Evolutionary conservation across 1,140 invertebrate genomes (phyloP).

Genomic region (Zaprionus kolodkinae): DNA sequence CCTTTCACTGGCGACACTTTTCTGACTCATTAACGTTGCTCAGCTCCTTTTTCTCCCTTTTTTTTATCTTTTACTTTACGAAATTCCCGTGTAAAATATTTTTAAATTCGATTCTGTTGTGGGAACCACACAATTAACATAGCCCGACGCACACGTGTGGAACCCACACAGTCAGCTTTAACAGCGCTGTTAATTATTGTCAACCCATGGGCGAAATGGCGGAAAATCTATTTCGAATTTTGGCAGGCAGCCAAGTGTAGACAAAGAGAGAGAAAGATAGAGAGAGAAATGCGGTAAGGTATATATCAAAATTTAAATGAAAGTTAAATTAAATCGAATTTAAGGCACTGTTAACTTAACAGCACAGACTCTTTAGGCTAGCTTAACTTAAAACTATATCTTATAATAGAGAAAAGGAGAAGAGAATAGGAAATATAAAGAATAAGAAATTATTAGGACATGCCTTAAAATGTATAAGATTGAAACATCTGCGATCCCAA

Average conservation of each 20-base stretch:
- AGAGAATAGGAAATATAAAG: too few relatives aligned
- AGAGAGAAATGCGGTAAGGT: not conserved
- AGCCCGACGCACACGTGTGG: not conserved
- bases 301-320: not conserved
- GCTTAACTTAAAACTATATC: too few relatives aligned
- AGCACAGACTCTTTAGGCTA: too few relatives aligned
- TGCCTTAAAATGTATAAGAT: too few relatives aligned
- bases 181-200: slow-evolving; percentile 2
- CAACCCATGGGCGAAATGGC: not conserved
- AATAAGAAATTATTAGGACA: too few relatives aligned
- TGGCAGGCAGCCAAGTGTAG: not conserved
- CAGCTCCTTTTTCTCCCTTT: slow-evolving; percentile 10
- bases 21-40: slow-evolving; percentile 69
- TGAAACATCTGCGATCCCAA: too few relatives aligned
- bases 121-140: not conserved
- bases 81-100: slow-evolving; percentile 17
- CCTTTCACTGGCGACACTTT: slow-evolving; percentile 59
- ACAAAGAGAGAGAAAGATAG: not conserved
- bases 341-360: too few relatives aligned
- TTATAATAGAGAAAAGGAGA: too few relatives aligned
- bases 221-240: not conserved
- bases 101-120: slow-evolving; percentile 17
- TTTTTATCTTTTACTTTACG: slow-evolving; percentile 6
- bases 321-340: not conserved
- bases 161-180: not conserved